A percentile compares a stretch with the other conserved stretches of the same genome.
phyloP scores from a whole-genome alignment of 1,140 invertebrate species.

The Agrilus planipennis region DNA sequence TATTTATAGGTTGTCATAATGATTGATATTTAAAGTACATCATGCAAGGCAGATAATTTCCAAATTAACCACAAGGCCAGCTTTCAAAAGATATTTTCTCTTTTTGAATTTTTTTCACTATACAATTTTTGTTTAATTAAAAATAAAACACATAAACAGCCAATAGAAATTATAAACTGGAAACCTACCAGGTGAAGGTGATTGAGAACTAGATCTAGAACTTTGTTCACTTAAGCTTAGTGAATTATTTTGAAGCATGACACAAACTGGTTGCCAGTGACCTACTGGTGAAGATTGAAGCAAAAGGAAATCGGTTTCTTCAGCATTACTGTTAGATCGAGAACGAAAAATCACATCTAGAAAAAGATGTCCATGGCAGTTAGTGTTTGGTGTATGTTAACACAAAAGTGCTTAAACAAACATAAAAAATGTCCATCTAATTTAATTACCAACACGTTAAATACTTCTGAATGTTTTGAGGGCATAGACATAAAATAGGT shows the following conservation, averaged over 20 bases:
- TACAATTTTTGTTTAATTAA: neutral
- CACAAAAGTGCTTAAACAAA: neutral
- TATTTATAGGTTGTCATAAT: neutral
- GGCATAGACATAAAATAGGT: neutral
- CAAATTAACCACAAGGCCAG: neutral
- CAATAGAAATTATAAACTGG: neutral
- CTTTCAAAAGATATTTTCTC: neutral
- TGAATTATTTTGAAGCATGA: slow-evolving; percentile 25
- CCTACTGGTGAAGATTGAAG: slow-evolving; percentile 41
- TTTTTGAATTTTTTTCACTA: neutral
- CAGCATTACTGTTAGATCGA: slow-evolving; percentile 26
- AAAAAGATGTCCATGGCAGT: neutral
- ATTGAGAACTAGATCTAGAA: slow-evolving; percentile 34
- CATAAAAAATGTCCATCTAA: neutral
- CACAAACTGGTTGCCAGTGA: slow-evolving; percentile 39
- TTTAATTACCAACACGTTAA: too few species aligned
- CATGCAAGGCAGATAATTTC: neutral
- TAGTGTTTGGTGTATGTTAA: neutral
- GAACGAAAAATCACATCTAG: slow-evolving; percentile 16
- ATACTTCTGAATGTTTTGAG: too few species aligned
- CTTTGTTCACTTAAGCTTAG: slow-evolving; percentile 29
- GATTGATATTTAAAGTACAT: neutral
- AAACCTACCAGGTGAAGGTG: slow-evolving; percentile 32
- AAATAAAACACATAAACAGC: neutral
- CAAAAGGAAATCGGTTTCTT: slow-evolving; percentile 42